Evolutionary conservation across 1,140 invertebrate genomes (phyloP), one percentile per base, ranked within the genome.

Genomic region (Neodiprion virginianus): DNA sequence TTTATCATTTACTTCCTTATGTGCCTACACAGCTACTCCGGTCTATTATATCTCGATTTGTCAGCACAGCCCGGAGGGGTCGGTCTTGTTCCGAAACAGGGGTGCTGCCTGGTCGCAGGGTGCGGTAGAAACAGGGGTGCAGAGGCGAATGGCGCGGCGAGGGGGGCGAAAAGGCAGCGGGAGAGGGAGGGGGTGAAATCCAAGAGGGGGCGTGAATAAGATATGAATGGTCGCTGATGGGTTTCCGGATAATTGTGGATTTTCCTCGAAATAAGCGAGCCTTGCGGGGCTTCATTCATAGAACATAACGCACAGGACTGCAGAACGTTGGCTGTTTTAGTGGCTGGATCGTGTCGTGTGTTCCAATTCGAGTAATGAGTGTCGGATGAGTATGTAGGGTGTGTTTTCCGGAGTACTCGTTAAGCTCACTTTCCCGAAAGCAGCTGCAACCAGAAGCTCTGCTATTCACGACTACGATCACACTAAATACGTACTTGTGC

Each of bases 121-220:
- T 40, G 28, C 28, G 28, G 28, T 40, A 40, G 28, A 40, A 40
- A 40, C 28, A 67, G 3, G 49, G 50, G 61, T 53, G 72, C 48
- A 69, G 67, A 48, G 49, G 47, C 67, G 76, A 79, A 78, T 76
- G 71, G 74, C 69, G 78, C 67, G 76, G 71, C 68, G 70, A 77
- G 40, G 72, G 76, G 50, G 61, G 71, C 23, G 50, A 68, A 17
- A 47, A 65, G 21, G 9, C 2, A 0, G 0, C 47, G 74, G 49
- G 48, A 5, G 40, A 8, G 49, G 69, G 50, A n/a, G 72, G 75
- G 65, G 28, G 28, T 40, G 28, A 40, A 40, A 40, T 40, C 11
- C n/a, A 12, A 61, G 5, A 17, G n/a, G 53, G 53, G 53, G 53
- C 53, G 53, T 61, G 53, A 61, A 61, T 61, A 61, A 61, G 53